Evolutionary conservation across 2,888 invertebrate genomes (phyloP).

Genomic region (Allygus modestus): DNA sequence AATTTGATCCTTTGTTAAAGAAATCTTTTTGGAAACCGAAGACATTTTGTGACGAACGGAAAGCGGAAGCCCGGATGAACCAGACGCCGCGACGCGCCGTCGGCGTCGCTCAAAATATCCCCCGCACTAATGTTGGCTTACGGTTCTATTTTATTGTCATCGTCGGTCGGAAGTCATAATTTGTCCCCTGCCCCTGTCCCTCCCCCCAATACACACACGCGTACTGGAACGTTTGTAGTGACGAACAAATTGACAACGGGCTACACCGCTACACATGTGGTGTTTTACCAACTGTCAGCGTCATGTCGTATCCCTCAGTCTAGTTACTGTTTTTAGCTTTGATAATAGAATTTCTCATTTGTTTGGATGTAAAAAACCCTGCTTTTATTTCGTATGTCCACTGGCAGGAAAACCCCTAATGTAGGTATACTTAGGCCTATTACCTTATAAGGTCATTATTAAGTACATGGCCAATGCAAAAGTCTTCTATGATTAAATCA

Average conservation of each 20-base stretch:
- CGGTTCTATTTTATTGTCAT: constrained; percentile 53
- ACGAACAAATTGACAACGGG: background rate
- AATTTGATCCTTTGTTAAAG: no score
- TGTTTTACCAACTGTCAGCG: background rate
- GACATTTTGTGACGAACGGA: background rate
- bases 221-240: background rate
- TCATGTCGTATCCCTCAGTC: background rate
- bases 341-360: no score
- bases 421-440: no score
- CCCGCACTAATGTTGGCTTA: constrained; percentile 51
- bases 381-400: no score
- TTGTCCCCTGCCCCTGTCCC: constrained; percentile 11
- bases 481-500: no score
- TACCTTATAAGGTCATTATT: no score
- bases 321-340: no score
- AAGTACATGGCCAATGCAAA: no score
- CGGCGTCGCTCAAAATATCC: constrained; percentile 30
- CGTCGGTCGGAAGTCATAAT: constrained; percentile 53
- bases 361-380: no score
- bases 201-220: background rate
- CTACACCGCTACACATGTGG: constrained; percentile 7
- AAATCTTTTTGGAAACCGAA: no score
- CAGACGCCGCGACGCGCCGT: background rate
- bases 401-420: no score
- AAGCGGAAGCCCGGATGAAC: background rate